These are phyloP conservation scores for Erpobdella octoculata DNA, from an alignment of 2,888 invertebrate genomes.

Conservation along the genomic window DNA sequence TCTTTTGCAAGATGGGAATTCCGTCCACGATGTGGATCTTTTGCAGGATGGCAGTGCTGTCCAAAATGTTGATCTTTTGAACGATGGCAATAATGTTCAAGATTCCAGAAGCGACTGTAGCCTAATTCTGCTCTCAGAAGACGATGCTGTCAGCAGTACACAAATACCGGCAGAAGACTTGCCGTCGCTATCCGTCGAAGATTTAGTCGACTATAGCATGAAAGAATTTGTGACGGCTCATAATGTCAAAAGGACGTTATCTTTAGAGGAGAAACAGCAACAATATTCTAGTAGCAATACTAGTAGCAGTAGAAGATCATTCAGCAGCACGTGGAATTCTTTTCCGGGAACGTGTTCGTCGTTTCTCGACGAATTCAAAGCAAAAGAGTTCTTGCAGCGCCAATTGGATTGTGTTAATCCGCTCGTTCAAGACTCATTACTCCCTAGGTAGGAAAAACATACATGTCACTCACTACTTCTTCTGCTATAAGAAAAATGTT, in stretches of 20 bases:
- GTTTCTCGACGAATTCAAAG: constrained; percentile 71
- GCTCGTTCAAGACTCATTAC: constrained; percentile 15
- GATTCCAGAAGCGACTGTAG: neutral
- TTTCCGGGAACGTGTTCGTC: constrained; percentile 4
- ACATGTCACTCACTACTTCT: no score
- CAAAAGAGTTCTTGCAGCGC: constrained; percentile 66
- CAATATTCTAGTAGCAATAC: neutral
- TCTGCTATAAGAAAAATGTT: no score
- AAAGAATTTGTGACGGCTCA: neutral
- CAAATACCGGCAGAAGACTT: neutral
- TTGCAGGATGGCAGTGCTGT: neutral
- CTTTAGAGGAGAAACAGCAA: neutral
- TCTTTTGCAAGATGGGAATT: neutral
- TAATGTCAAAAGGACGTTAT: neutral
- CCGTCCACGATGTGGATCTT: neutral
- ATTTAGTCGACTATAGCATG: no score
- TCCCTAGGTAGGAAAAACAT: neutral
- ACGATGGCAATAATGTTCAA: neutral
- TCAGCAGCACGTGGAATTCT: neutral
- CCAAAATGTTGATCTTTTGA: neutral
- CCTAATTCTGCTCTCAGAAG: neutral
- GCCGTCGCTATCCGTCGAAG: neutral
- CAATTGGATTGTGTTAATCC: constrained; percentile 51
- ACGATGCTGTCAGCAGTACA: neutral
- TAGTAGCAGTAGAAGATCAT: neutral